Evolutionary conservation across 2,113 vertebrate species (phyloP).

Genomic region (Phaetusa simplex): DNA sequence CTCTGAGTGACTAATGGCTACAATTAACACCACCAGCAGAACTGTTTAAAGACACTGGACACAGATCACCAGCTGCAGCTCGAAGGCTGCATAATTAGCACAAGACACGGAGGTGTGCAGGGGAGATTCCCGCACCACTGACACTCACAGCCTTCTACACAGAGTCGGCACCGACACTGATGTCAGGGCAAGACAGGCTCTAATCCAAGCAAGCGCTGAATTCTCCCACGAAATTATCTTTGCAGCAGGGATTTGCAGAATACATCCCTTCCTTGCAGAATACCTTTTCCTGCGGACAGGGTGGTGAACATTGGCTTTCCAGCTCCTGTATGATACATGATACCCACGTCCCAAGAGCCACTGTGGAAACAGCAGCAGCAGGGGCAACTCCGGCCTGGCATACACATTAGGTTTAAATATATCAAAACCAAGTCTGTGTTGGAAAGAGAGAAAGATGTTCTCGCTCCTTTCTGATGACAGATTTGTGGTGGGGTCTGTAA

Average conservation of each 20-base stretch:
- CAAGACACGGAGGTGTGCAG: fast-evolving
- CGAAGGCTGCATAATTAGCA: not conserved
- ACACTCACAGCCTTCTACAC: not conserved
- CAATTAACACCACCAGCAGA: not conserved
- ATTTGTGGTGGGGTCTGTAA: not conserved
- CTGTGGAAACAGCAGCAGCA: not conserved
- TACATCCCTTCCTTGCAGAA: not conserved
- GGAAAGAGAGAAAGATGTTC: not conserved
- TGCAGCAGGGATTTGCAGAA: not conserved
- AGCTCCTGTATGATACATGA: not conserved
- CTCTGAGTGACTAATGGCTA: not conserved
- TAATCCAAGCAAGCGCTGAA: fast-evolving
- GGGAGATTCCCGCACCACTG: not conserved
- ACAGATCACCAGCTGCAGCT: not conserved
- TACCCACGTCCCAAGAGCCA: not conserved
- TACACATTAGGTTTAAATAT: not conserved
- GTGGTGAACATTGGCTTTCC: not conserved
- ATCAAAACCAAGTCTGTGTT: not conserved
- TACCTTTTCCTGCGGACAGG: not conserved
- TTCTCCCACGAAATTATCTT: not conserved
- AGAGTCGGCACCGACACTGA: fast-evolving
- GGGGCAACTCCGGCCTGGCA: not conserved
- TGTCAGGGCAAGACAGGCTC: not conserved
- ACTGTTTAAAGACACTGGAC: not conserved
- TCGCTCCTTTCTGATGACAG: not conserved